Evolutionary conservation across 35 echinoderm and acorn worm genomes (phyloP).

Genomic region (Apostichopus parvimensis): DNA sequence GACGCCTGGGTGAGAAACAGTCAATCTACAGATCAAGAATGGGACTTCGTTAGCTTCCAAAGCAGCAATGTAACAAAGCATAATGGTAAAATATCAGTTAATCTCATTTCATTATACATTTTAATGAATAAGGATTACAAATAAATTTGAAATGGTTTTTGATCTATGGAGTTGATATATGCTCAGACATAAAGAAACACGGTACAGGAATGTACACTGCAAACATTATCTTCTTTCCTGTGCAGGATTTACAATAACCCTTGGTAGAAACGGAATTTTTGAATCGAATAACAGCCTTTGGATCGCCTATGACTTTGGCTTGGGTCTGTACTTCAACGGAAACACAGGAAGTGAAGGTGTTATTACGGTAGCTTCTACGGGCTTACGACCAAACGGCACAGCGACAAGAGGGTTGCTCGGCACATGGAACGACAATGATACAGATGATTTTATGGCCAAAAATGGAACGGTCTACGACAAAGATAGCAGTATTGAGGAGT

Average conservation of each 20-base stretch:
- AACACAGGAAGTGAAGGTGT: slow-evolving; percentile 12
- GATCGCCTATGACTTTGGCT: not conserved
- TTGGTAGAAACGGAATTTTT: not conserved
- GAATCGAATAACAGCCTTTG: not conserved
- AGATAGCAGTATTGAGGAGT: not conserved
- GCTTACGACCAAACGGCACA: not conserved
- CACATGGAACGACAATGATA: not conserved
- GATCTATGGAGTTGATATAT: no score
- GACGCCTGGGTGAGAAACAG: slow-evolving; percentile 7
- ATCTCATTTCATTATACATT: no score
- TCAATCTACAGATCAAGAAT: not conserved
- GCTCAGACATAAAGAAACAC: no score
- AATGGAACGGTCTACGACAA: not conserved
- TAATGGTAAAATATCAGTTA: not conserved
- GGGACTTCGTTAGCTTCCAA: not conserved
- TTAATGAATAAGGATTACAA: no score
- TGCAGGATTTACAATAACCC: not conserved
- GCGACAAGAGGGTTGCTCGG: slow-evolving; percentile 14
- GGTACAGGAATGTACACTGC: no score
- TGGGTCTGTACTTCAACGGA: slow-evolving; percentile 34
- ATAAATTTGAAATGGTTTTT: no score
- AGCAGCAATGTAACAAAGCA: not conserved
- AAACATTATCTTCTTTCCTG: not conserved
- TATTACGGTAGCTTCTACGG: slow-evolving; percentile 13
- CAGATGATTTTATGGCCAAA: slow-evolving; percentile 12